A percentile compares a stretch with the other conserved stretches of the same genome.
Conservation (phyloP, 2,888 invertebrate species). For the Synanthedon formicaeformis region DNA sequence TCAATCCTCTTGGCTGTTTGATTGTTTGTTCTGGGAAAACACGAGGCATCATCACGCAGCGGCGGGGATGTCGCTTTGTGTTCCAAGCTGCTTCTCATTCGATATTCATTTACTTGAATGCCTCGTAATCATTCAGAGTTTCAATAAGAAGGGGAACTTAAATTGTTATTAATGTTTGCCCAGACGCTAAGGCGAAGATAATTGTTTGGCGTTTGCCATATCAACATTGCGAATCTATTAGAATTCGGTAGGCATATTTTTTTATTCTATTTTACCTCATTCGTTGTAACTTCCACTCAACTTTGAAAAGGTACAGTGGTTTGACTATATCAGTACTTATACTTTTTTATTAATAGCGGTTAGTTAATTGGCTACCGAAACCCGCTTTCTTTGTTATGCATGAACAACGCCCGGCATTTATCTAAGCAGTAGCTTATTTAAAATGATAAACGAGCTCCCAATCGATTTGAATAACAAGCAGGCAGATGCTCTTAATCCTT, state of each 20-base stretch:
- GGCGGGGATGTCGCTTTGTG: constrained; percentile 37
- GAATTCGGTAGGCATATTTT: background rate
- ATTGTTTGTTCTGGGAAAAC: constrained; percentile 54
- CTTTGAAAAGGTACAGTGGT: background rate
- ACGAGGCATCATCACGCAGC: constrained; percentile 37
- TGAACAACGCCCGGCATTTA: constrained; percentile 63
- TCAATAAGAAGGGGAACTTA: constrained; percentile 33
- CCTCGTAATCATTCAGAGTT: constrained; percentile 44
- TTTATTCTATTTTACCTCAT: constrained; percentile 2
- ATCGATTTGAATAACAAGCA: constrained; percentile 71
- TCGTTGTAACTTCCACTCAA: constrained; percentile 6
- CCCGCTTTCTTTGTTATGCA: constrained; percentile 57
- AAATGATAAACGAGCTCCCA: constrained; percentile 69
- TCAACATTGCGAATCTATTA: background rate
- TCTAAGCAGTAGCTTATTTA: constrained; percentile 68
- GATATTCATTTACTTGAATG: constrained; percentile 52
- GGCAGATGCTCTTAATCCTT: constrained; percentile 71
- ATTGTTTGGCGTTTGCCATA: constrained; percentile 9
- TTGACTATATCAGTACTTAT: constrained; percentile 1
- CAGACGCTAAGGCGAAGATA: constrained; percentile 18
- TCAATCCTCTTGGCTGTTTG: constrained; percentile 49
- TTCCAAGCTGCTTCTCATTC: constrained; percentile 40
- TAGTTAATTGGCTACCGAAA: constrained; percentile 59
- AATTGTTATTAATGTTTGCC: constrained; percentile 36
- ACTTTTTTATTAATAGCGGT: constrained; percentile 41